phyloP scores from a whole-genome alignment of 1,140 invertebrate genomes.

The Eumaeus atala region DNA sequence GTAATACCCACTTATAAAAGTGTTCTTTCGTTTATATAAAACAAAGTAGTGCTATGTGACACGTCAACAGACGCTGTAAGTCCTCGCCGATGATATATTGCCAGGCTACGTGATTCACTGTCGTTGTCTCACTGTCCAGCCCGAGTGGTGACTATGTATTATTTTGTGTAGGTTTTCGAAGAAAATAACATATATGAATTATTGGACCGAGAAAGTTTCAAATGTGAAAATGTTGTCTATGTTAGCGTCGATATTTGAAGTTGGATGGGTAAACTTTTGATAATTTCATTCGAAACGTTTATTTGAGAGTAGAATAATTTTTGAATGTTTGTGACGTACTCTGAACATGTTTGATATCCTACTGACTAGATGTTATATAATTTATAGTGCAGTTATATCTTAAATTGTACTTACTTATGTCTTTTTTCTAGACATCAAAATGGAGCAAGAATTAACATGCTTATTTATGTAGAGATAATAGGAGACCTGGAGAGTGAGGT shows the following conservation, averaged over 20 bases:
- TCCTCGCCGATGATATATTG: constrained; percentile 3
- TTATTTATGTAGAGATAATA: no score
- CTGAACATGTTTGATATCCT: no score
- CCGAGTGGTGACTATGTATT: constrained; percentile 3
- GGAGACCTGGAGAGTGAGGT: no score
- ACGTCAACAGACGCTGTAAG: background rate
- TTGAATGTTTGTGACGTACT: no score
- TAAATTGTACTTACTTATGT: no score
- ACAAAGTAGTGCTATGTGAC: background rate
- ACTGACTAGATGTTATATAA: no score
- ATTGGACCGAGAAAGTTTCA: background rate
- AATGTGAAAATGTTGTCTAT: background rate
- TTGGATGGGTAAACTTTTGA: background rate
- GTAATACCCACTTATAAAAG: background rate
- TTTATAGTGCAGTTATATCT: no score
- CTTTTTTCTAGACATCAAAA: no score
- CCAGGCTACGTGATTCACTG: constrained; percentile 4
- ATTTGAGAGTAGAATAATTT: no score
- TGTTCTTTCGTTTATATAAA: background rate
- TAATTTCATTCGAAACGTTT: no score
- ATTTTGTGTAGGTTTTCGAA: constrained; percentile 9
- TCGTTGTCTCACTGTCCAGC: background rate
- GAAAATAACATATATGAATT: constrained; percentile 4
- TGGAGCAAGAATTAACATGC: no score
- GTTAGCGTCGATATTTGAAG: background rate